Evolutionary conservation across 64 coral and sea anemone genomes (phyloP), one percentile per base, ranked within the genome.

Genomic region (Pocillopora damicornis): DNA sequence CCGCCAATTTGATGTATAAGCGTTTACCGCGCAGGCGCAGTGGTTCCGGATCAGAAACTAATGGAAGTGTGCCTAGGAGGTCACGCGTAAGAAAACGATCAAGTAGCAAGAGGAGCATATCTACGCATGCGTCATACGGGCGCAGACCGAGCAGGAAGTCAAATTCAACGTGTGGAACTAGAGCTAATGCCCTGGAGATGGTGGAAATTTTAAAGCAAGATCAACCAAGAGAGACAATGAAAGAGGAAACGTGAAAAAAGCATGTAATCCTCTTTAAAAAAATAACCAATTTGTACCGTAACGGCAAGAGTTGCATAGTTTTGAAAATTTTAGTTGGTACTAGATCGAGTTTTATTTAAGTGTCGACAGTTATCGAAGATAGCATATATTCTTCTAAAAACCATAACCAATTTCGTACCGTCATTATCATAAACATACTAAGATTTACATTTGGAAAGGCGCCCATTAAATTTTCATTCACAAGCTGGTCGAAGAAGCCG

Each of bases 1-100:
- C 94, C 38, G 92, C 91, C 51, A 93, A 93, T 66, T 89, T 92
- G 37, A 87, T 92, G 75, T 85, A 85, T 65, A 85, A 85, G 81
- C 81, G 81, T 25, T 45, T 85, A 11, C 36, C 81, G 61, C 81
- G 81, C 65, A 85, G 81, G 13, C 81, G 81, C 65, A 85, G 81
- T 71, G 81, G 81, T 12, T 85, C 81, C 11, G 75, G 45, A 77
- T 66, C 63, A 20, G 36, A 83, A 20, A 18, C 16, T 12, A 73
- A 66, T 37, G 62, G 63, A 20, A 73, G 68, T 71, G 38, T 22
- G 15, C 37, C 36, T 26, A 23, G 51, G 42, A 60, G 12, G 81
- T 85, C 81, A 5, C 20, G 26, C 64, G 37, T 85, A 20, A 42
- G 61, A 16, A 14, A 65, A 4, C 25, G 63, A 15, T 83, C 80